These are phyloP conservation scores for Malurus alboscapulatus DNA, from an alignment of 2,113 vertebrate species.

Conservation along the genomic window DNA sequence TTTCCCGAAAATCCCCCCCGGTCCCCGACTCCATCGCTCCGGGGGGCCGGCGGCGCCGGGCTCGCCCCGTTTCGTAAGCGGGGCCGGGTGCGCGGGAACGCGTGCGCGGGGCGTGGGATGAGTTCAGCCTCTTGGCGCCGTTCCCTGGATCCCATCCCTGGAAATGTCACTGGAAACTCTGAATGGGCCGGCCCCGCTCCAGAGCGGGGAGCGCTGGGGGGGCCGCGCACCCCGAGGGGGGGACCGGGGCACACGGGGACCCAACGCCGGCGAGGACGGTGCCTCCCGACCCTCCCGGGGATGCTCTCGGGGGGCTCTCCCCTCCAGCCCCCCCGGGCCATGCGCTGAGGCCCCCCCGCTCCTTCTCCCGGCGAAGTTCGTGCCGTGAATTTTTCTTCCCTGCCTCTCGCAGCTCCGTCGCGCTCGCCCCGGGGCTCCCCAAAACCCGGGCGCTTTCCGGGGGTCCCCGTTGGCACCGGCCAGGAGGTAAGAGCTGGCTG, in stretches of 20 bases:
- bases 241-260: background rate
- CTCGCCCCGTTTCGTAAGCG: constrained; percentile 16
- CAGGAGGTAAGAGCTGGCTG: constrained; percentile 13
- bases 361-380: background rate
- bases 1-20: background rate
- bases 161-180: constrained; percentile 62
- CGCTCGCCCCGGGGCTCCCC: background rate
- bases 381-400: background rate
- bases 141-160: constrained; percentile 55
- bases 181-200: constrained; percentile 35
- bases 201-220: background rate
- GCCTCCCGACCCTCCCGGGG: background rate
- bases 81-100: background rate
- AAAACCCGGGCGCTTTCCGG: background rate
- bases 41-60: background rate
- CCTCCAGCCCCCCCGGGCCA: accelerated
- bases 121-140: constrained; percentile 27
- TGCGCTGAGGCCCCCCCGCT: accelerated
- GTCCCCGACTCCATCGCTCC: background rate
- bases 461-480: background rate
- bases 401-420: background rate
- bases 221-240: background rate
- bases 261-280: background rate
- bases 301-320: background rate
- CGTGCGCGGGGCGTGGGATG: constrained; percentile 47